A percentile compares a stretch with the other conserved stretches of the same genome.
These are phyloP conservation scores for Pseudomyrmex concolor DNA, from an alignment of 1,140 invertebrate species.

Conservation along the genomic window DNA sequence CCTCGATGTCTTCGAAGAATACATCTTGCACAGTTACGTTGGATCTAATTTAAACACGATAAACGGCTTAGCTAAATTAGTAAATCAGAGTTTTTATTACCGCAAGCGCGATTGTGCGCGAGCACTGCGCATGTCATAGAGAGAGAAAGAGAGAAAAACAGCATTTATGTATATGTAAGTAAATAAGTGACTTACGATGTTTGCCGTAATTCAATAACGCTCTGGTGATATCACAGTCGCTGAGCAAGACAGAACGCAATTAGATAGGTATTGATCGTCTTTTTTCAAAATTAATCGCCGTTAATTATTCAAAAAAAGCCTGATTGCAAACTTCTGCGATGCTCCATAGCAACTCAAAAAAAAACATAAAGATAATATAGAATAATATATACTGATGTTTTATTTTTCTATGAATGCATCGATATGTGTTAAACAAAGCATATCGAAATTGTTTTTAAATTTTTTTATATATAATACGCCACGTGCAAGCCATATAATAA, in stretches of 20 bases:
- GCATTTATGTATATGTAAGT: conserved; percentile 2
- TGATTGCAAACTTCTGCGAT: no score
- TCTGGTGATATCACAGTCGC: conserved; percentile 37
- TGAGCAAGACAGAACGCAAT: conserved; percentile 11
- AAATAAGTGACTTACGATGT: conserved; percentile 70
- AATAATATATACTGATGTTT: not conserved
- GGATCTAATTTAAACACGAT: conserved; percentile 66
- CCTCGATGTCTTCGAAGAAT: conserved; percentile 16
- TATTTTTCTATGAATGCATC: not conserved
- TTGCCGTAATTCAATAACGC: conserved; percentile 66
- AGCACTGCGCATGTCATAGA: conserved; percentile 9
- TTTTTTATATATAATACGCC: not conserved
- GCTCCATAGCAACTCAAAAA: no score
- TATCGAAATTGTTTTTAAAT: not conserved
- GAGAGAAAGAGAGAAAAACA: conserved; percentile 19
- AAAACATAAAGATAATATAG: not conserved
- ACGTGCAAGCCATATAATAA: conserved; percentile 8
- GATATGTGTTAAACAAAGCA: conserved; percentile 7
- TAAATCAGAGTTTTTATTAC: conserved; percentile 74
- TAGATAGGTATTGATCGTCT: conserved; percentile 4
- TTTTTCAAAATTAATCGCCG: conserved; percentile 36
- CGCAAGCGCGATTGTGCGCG: conserved; percentile 53
- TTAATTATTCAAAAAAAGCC: conserved; percentile 34
- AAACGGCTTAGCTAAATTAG: conserved; percentile 62
- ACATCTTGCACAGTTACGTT: conserved; percentile 43